These are phyloP conservation scores for Hassar affinis DNA, from an alignment of 2,113 vertebrate species.

Conservation along the genomic window DNA sequence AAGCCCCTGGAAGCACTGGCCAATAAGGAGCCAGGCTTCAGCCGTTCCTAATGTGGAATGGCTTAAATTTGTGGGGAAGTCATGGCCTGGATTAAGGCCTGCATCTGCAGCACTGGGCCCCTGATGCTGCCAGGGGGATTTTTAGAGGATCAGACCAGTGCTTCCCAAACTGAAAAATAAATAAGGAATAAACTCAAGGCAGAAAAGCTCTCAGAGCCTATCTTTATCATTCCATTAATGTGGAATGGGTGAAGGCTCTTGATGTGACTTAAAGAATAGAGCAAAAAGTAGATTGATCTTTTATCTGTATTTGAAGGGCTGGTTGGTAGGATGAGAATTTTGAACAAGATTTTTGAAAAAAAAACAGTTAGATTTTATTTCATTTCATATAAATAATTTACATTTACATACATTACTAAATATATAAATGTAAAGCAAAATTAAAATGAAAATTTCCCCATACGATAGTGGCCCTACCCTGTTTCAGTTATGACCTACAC, in stretches of 20 bases:
- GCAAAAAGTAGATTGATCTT: constrained; percentile 35
- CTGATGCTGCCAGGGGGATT: constrained; percentile 57
- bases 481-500: constrained; percentile 38
- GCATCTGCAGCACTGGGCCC: constrained; percentile 57
- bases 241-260: constrained; percentile 31
- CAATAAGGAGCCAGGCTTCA: constrained; percentile 53
- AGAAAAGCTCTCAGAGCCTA: constrained; percentile 44
- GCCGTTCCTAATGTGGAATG: constrained; percentile 62
- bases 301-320: constrained; percentile 10
- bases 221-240: constrained; percentile 39
- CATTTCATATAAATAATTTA: background rate
- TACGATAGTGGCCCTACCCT: constrained; percentile 9
- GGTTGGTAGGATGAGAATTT: constrained; percentile 14
- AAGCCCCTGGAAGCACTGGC: constrained; percentile 35
- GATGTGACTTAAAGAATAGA: constrained; percentile 33
- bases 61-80: constrained; percentile 60
- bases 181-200: constrained; percentile 56
- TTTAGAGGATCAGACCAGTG: constrained; percentile 55
- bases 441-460: background rate
- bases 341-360: background rate
- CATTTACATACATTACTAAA: background rate
- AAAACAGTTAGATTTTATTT: background rate
- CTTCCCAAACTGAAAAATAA: constrained; percentile 59
- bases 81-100: constrained; percentile 62
- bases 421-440: background rate